phyloP scores from a whole-genome alignment of 2,888 invertebrate species.

The Mamestra brassicae region DNA sequence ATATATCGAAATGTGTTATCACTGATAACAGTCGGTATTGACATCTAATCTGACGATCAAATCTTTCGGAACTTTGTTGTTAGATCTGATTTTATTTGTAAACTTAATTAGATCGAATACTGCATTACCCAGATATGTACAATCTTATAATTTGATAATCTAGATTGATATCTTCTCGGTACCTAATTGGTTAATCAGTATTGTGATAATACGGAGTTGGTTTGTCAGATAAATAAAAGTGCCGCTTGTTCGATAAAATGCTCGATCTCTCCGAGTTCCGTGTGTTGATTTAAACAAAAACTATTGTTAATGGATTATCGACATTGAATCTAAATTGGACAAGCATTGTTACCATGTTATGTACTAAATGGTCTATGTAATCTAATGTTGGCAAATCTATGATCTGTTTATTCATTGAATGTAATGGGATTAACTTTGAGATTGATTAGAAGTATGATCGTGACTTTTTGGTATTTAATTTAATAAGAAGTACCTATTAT shows the following conservation, averaged over 20 bases:
- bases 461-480: constrained; percentile 6
- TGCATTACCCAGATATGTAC: constrained; percentile 66
- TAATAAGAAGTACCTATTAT: not conserved
- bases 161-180: constrained; percentile 54
- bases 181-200: constrained; percentile 64
- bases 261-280: constrained; percentile 49
- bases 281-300: constrained; percentile 58
- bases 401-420: constrained; percentile 39
- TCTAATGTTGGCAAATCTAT: constrained; percentile 50
- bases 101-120: constrained; percentile 75
- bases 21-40: constrained; percentile 58
- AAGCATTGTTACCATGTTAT: constrained; percentile 53
- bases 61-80: constrained; percentile 68
- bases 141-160: constrained; percentile 53
- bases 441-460: constrained; percentile 30
- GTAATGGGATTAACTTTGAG: constrained; percentile 33
- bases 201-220: constrained; percentile 44
- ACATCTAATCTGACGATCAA: constrained; percentile 69
- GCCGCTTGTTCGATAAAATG: constrained; percentile 41
- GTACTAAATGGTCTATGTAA: constrained; percentile 51
- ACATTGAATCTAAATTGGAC: constrained; percentile 64
- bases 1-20: constrained; percentile 54
- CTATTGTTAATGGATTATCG: constrained; percentile 63
- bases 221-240: constrained; percentile 49
- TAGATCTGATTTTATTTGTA: constrained; percentile 70